phyloP scores from a whole-genome alignment of 1,140 invertebrate genomes.

The Antheraea pernyi region DNA sequence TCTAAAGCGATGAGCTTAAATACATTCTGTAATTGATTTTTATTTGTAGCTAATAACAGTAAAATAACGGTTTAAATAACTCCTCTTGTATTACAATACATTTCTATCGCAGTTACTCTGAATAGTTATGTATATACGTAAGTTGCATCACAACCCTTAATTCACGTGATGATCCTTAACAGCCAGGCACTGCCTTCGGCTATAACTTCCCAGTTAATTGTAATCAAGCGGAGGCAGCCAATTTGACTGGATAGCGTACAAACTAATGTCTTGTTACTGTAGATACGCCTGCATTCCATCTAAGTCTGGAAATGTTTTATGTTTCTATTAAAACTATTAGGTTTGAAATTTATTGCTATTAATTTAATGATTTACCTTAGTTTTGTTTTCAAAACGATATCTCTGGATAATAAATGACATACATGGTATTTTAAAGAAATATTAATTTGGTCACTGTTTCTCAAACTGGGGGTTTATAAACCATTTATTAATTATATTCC shows the following conservation, averaged over 20 bases:
- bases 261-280: slow-evolving; percentile 38
- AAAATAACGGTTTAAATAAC: too few species aligned
- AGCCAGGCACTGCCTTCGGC: slow-evolving; percentile 39
- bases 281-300: background rate
- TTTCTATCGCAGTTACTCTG: background rate
- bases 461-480: too few species aligned
- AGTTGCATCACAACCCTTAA: slow-evolving; percentile 26
- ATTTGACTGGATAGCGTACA: slow-evolving; percentile 40
- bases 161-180: slow-evolving; percentile 49
- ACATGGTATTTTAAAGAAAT: too few species aligned
- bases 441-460: too few species aligned
- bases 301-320: background rate
- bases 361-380: too few species aligned
- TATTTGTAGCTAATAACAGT: too few species aligned
- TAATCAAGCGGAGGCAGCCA: slow-evolving; percentile 55
- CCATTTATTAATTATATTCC: too few species aligned
- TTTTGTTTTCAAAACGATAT: too few species aligned
- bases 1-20: too few species aligned
- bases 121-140: background rate
- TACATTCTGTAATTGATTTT: too few species aligned
- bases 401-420: too few species aligned
- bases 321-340: background rate
- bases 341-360: background rate
- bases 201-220: slow-evolving; percentile 61
- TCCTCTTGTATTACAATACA: background rate